phyloP scores from a whole-genome alignment of 2,888 invertebrate genomes.

The Calameuta pallipes region DNA sequence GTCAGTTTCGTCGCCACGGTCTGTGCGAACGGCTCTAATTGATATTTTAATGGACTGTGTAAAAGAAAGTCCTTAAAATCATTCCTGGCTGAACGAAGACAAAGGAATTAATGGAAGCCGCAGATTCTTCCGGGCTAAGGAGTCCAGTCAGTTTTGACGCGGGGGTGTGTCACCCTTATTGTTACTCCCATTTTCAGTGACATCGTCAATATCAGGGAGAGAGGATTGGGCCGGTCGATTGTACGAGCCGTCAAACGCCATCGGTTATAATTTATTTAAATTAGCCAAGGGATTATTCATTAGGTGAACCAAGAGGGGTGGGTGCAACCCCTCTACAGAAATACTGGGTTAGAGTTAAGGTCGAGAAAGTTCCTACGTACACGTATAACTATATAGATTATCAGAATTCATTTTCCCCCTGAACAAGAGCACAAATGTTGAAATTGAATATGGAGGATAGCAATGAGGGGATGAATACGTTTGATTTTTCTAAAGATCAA shows the following conservation, averaged over 20 bases:
- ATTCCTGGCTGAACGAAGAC: slow-evolving; percentile 51
- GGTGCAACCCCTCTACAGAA: not conserved
- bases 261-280: slow-evolving; percentile 66
- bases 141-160: not conserved
- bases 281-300: slow-evolving; percentile 63
- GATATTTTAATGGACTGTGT: slow-evolving; percentile 63
- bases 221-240: slow-evolving; percentile 32
- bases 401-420: not conserved
- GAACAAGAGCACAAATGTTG: not conserved
- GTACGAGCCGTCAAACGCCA: slow-evolving; percentile 61
- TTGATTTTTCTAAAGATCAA: not conserved
- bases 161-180: slow-evolving; percentile 25
- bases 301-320: slow-evolving; percentile 55
- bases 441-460: not conserved
- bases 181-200: slow-evolving; percentile 27
- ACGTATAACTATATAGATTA: slow-evolving; percentile 3
- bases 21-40: slow-evolving; percentile 46
- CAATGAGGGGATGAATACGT: not conserved
- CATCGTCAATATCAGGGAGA: slow-evolving; percentile 51
- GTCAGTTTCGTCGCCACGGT: slow-evolving; percentile 12
- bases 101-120: slow-evolving; percentile 65
- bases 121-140: slow-evolving; percentile 39
- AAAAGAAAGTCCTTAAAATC: slow-evolving; percentile 55
- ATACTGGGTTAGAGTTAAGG: not conserved
- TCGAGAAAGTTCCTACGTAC: not conserved